Base-by-base conservation (phyloP, 2,888 invertebrate genomes). In the Acholoe squamosa region DNA sequence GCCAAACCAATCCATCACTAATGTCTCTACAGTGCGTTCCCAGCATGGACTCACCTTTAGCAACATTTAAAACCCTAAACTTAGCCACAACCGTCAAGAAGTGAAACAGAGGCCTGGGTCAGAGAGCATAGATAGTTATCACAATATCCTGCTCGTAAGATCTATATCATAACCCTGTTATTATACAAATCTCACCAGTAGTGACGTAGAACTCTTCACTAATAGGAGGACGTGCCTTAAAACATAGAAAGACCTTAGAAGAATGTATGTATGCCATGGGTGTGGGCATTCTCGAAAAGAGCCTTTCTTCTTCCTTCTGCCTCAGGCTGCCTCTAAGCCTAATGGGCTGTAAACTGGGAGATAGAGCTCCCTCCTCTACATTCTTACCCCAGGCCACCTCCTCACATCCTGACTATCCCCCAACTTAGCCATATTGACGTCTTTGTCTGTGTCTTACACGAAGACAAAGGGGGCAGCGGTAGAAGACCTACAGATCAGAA, bases 281-380 rank as follows among this genome's bases (percentile, higher is more conserved):
- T 61, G 5, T 3, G 31, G 33, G 28, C 10, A 51, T 84, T 51
- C 84, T n/a, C 10, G 22, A 51, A 22, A 19, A 43, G 25, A 3
- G 3, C 51, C 84, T 84, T 22, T 43, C 43, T 43, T 12, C 33
- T 71, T 28, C 28, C 71, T 3, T 71, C 0, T 0, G 19, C 71
- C 28, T 25, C 28, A 28, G 25, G 28, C 71, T 71, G 28, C 28
- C 25, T 71, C 25, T 28, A 28, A 76, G 76, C n/a, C 31, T 76
- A 76, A 76, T 76, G 76, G 76, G 16, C 76, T 76, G 76, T 76
- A 76, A 76, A 76, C 76, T 76, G 25, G 76, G 76, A 76, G 76
- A 76, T 76, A 76, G 76, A 25, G n/a, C 14, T 19, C 31, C 28
- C 25, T 25, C 31, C 31, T 25, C 76, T 28, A 0, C 10, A 3